phyloP scores from a whole-genome alignment of 2,888 invertebrate species.

The Cryptus armator region DNA sequence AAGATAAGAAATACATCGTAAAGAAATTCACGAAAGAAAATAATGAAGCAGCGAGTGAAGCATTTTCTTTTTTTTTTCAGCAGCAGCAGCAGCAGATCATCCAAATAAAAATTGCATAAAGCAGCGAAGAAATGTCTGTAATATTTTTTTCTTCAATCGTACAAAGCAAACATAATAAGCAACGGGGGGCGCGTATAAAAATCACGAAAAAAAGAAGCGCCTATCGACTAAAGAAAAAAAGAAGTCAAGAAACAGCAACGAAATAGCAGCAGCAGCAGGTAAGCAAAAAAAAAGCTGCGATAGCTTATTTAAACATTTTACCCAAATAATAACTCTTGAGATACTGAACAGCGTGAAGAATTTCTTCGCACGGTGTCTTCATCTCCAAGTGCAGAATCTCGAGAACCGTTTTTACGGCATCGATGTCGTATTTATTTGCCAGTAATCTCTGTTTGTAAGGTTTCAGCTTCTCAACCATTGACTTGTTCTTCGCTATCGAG shows the following conservation, averaged over 20 bases:
- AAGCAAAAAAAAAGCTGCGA: constrained; percentile 55
- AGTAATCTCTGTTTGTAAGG: constrained; percentile 79
- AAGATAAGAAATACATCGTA: constrained; percentile 28
- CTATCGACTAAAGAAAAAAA: background rate
- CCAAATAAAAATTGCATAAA: constrained; percentile 53
- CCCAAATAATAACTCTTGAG: constrained; percentile 83
- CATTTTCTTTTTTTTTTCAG: background rate
- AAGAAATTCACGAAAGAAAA: background rate
- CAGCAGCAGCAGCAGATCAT: background rate
- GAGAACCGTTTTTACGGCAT: constrained; percentile 80
- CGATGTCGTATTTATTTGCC: constrained; percentile 82
- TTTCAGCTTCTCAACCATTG: constrained; percentile 78
- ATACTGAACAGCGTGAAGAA: constrained; percentile 82
- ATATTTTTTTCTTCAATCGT: constrained; percentile 31
- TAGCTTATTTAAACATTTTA: constrained; percentile 79
- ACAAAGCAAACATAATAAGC: constrained; percentile 47
- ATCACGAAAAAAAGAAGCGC: constrained; percentile 11
- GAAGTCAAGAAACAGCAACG: constrained; percentile 43
- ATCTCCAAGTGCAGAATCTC: constrained; percentile 78
- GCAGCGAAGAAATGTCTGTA: constrained; percentile 54
- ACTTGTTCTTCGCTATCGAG: constrained; percentile 78
- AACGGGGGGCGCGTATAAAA: constrained; percentile 50
- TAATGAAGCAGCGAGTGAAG: constrained; percentile 8
- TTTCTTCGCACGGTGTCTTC: constrained; percentile 82
- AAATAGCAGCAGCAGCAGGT: constrained; percentile 34